These are phyloP conservation scores for Heliothis virescens DNA, from an alignment of 1,140 invertebrate species.

Conservation along the genomic window DNA sequence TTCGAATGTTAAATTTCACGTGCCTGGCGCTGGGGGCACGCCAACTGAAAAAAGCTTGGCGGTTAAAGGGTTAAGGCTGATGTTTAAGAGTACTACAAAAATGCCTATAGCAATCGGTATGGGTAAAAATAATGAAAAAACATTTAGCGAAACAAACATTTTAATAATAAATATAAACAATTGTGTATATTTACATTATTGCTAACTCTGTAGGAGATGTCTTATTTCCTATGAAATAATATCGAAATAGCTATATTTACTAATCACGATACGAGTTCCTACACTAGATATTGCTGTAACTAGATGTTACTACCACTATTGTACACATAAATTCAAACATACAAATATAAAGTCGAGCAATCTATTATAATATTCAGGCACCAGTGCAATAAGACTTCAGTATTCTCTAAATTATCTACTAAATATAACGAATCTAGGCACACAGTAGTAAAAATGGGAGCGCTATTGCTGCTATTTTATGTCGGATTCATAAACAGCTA, in stretches of 20 bases:
- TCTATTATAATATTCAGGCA: slow-evolving; percentile 21
- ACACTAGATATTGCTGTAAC: slow-evolving; percentile 18
- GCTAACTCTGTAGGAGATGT: background rate
- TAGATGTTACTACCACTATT: background rate
- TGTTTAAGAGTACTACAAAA: no score
- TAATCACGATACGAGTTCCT: background rate
- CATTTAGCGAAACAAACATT: slow-evolving; percentile 8
- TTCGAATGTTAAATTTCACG: no score
- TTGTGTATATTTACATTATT: slow-evolving; percentile 16
- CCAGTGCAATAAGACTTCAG: slow-evolving; percentile 38
- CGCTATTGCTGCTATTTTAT: no score
- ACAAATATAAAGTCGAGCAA: slow-evolving; percentile 16
- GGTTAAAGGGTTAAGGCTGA: no score
- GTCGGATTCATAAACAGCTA: no score
- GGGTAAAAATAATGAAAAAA: background rate
- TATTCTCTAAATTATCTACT: slow-evolving; percentile 6
- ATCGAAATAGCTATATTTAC: background rate
- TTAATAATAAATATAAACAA: slow-evolving; percentile 8
- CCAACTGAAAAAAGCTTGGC: no score
- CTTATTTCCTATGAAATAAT: slow-evolving; percentile 9
- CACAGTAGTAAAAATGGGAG: background rate
- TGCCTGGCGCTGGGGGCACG: no score
- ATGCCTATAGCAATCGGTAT: no score
- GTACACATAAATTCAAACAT: slow-evolving; percentile 39
- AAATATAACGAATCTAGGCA: background rate